Conservation (phyloP, 1,140 invertebrate genomes). For the Stegodyphus mimosarum region DNA sequence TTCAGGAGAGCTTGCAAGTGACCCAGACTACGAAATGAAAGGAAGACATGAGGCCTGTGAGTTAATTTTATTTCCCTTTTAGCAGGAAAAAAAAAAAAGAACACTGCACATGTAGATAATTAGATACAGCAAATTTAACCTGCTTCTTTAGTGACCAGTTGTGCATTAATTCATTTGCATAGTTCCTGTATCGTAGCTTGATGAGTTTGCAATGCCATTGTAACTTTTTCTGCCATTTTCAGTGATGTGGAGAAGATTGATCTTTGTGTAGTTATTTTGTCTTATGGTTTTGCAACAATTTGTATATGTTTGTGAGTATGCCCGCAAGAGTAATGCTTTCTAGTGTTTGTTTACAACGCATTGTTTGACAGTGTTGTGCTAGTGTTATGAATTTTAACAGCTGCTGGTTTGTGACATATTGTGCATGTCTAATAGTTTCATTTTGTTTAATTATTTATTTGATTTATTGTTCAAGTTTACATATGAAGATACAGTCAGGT, state of each 20-base stretch:
- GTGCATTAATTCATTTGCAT: conserved; percentile 54
- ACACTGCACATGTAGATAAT: conserved; percentile 54
- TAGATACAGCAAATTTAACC: conserved; percentile 52
- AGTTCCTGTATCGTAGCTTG: conserved; percentile 54
- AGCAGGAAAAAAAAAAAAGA: conserved; percentile 27
- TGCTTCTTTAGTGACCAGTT: conserved; percentile 51
- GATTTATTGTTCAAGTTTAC: too few relatives aligned
- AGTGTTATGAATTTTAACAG: conserved; percentile 52
- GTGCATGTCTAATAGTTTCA: conserved; percentile 27
- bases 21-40: conserved; percentile 31
- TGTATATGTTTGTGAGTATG: conserved; percentile 45
- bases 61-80: conserved; percentile 57
- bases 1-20: conserved; percentile 57
- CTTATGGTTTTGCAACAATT: conserved; percentile 3
- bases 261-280: conserved; percentile 17
- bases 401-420: conserved; percentile 29
- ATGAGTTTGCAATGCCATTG: conserved; percentile 22
- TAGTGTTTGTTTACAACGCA: conserved; percentile 21
- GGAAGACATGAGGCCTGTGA: conserved; percentile 53
- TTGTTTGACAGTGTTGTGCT: conserved; percentile 49
- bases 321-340: conserved; percentile 52
- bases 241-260: background rate
- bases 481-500: too few relatives aligned
- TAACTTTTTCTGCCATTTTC: conserved; percentile 2
- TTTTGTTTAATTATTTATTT: background rate